Evolutionary conservation across 2,888 invertebrate species (phyloP), one percentile per base, ranked within the genome.

Genomic region (Dryocosmus kuriphilus): DNA sequence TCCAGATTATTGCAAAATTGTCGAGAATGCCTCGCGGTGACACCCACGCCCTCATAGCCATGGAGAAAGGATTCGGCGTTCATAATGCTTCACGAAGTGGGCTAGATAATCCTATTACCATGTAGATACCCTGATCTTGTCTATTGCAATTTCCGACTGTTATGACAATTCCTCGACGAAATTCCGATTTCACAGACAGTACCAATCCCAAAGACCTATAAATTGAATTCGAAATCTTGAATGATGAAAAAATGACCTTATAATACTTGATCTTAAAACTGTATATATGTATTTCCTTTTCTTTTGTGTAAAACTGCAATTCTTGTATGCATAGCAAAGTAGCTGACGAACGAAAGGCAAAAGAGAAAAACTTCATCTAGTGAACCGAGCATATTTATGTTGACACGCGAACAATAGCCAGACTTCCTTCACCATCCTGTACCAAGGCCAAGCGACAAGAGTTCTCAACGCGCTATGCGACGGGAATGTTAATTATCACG

Each of bases 401-500:
- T 55, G 22, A 55, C 22, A 22, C 55, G 55, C 55, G 11, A 55
- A 55, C 55, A 55, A 55, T 55, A 55, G 55, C 55, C 9, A 55
- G 55, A 55, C 55, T 55, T 55, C 55, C 55, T 55, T 55, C n/a
- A 55, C 55, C 55, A 55, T 55, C 55, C 22, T 55, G 55, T 55
- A 22, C 22, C 55, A 55, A 55, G 55, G 55, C 55, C 55, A 55
- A 55, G 22, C 22, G 22, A 55, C 55, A 55, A 55, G 22, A 55
- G 55, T 55, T 55, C n/a, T 55, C 71, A 67, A 67, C 79, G 79
- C 74, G 78, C 78, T 82, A 80, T 81, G 78, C 79, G 80, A 82
- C 77, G 80, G 77, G 81, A 81, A 81, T 80, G 83, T 83, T 84
- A 84, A 85, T 85, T 84, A 81, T 81, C 84, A 55, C 11, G 55